A percentile compares a stretch with the other conserved stretches of the same genome.
Evolutionary conservation across 1,140 invertebrate species (phyloP).

Genomic region (Lutraria rhynchaena): DNA sequence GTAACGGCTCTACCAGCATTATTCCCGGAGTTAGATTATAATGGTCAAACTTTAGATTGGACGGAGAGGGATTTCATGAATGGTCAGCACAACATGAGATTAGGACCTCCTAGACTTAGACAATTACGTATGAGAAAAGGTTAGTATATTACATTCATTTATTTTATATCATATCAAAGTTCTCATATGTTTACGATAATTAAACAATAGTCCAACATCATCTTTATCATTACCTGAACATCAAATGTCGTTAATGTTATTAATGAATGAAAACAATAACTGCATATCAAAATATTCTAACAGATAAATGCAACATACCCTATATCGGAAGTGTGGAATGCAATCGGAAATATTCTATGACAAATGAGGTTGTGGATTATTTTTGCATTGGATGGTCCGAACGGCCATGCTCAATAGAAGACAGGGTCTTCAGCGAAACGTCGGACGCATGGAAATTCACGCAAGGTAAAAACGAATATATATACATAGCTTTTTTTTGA

Average conservation of each 20-base stretch:
- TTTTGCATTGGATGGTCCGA: constrained; percentile 59
- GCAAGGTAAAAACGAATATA: constrained; percentile 19
- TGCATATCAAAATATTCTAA: too few relatives aligned
- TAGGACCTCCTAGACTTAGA: constrained; percentile 46
- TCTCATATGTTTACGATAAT: too few relatives aligned
- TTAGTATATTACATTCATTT: too few relatives aligned
- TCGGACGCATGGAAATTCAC: constrained; percentile 52
- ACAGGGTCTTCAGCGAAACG: constrained; percentile 22
- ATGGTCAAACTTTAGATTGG: constrained; percentile 12
- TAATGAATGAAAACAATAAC: too few relatives aligned
- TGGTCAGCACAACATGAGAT: not conserved
- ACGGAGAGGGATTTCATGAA: constrained; percentile 14
- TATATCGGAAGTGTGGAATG: constrained; percentile 40
- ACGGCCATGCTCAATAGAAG: constrained; percentile 31
- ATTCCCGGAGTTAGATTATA: constrained; percentile 24
- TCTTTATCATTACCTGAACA: too few relatives aligned
- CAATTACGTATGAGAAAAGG: constrained; percentile 18
- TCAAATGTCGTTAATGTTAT: too few relatives aligned
- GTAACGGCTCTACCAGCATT: not conserved
- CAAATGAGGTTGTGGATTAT: constrained; percentile 24
- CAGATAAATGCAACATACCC: constrained; percentile 39
- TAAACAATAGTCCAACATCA: too few relatives aligned
- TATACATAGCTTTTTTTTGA: too few relatives aligned
- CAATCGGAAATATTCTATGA: constrained; percentile 24
- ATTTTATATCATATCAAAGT: too few relatives aligned